Base-by-base conservation (phyloP, 2,888 invertebrate genomes). In the Brachypterus glaber region DNA sequence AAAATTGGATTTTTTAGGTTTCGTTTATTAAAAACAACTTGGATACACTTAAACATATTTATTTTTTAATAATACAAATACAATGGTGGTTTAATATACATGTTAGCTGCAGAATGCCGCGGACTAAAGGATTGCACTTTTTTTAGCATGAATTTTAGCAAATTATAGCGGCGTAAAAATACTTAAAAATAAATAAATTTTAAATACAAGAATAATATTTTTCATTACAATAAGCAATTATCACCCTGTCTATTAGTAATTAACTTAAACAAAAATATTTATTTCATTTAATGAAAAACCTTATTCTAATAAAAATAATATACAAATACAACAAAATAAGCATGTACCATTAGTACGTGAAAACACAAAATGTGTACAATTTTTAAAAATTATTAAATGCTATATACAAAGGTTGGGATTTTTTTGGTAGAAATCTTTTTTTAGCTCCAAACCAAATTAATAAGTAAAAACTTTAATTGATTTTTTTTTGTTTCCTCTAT, bases 61-160 rank as follows among this genome's bases (percentile, higher is more conserved):
- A 63, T 62, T 63, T 54, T 58, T 55, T 52, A 60, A 63, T 62
- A 58, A 59, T 63, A 63, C 61, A 63, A 63, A 63, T 63, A 63
- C 63, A 63, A 36, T 33, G 33, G 18, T 54, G 53, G 53, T 54
- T 54, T 52, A 56, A 58, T 58, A 60, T 53, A 59, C 58, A 57
- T 53, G 47, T 50, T 56, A 58, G 54, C 59, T 58, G 58, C 59
- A 58, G 57, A 54, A 54, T 50, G 56, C 57, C 51, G 57, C 54
- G 48, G 44, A 56, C 51, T 58, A 58, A 56, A 60, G 60, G 60
- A 63, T 63, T 63, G 63, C 63, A 63, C 63, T 50, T 58, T 50
- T 55, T 57, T 54, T 53, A 53, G 57, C 51, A 52, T 49, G 52
- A 50, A 48, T 46, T 48, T n/a, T n/a, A n/a, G n/a, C n/a, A n/a